Percentiles rank a stretch among this genome's conserved stretches.
These are phyloP conservation scores for Theristus sp. DNA, from an alignment of 2,888 invertebrate genomes.

Conservation along the genomic window DNA sequence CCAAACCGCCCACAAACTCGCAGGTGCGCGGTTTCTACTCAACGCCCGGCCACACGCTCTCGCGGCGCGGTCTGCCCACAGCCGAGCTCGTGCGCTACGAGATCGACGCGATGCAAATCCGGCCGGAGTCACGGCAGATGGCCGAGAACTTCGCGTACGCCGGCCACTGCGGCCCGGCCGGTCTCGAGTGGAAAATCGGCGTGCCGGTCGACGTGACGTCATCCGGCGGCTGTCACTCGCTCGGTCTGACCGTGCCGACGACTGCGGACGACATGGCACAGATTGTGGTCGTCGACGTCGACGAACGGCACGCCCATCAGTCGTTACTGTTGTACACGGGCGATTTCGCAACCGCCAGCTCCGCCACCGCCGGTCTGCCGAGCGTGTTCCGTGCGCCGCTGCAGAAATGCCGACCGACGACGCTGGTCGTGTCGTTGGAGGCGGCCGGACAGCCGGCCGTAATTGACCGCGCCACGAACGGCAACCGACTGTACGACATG, in stretches of 20 bases:
- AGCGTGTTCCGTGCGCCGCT: background rate
- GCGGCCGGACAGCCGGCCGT: background rate
- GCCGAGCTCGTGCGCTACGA: background rate
- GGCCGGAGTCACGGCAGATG: background rate
- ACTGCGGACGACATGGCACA: background rate
- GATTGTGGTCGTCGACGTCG: background rate
- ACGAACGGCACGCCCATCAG: background rate
- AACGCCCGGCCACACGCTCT: background rate
- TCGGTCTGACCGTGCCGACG: background rate
- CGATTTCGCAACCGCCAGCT: background rate
- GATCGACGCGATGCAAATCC: background rate
- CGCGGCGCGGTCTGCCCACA: background rate
- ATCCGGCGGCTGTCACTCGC: background rate
- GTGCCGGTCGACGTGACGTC: background rate
- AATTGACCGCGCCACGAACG: background rate
- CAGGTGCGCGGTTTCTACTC: background rate
- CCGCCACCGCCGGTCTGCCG: background rate
- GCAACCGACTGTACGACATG: too few relatives aligned
- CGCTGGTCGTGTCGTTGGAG: background rate
- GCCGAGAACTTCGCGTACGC: background rate
- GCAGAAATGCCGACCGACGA: background rate
- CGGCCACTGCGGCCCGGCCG: background rate
- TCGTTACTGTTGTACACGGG: background rate
- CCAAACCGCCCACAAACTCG: too few relatives aligned
- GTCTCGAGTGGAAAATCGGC: background rate